Evolutionary conservation across 2,113 vertebrate genomes (phyloP).

Genomic region (Pteropus alecto): DNA sequence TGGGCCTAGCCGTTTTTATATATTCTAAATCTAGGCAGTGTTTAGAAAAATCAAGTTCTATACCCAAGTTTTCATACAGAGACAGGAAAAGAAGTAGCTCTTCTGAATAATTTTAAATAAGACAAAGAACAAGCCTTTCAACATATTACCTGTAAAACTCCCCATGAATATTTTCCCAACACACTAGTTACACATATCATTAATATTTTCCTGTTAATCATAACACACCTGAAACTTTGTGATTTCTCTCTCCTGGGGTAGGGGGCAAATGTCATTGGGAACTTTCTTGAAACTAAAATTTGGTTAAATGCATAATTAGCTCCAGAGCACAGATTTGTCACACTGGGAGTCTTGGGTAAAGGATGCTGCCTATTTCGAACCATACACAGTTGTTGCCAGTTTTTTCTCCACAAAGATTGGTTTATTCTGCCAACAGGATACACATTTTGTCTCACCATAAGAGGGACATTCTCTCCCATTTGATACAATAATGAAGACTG

Average conservation of each 20-base stretch:
- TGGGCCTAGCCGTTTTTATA: neutral
- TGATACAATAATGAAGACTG: neutral
- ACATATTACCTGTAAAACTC: neutral
- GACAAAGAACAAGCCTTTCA: neutral
- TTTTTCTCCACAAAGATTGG: neutral
- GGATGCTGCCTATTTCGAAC: neutral
- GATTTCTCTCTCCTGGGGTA: neutral
- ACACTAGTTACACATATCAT: neutral
- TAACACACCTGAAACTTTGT: neutral
- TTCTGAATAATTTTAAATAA: neutral
- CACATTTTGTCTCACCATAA: neutral
- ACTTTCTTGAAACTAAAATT: neutral
- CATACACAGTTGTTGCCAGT: neutral
- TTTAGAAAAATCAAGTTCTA: neutral
- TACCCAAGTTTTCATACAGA: neutral
- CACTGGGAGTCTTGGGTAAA: neutral
- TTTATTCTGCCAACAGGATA: neutral
- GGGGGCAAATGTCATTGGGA: neutral
- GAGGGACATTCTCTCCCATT: neutral
- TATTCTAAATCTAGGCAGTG: neutral
- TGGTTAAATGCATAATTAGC: neutral
- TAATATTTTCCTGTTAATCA: neutral
- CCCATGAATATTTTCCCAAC: neutral
- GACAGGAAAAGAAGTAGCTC: neutral
- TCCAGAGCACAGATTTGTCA: neutral